Conservation (phyloP, 2,797 vertebrate species). For the Siniperca obscura region DNA sequence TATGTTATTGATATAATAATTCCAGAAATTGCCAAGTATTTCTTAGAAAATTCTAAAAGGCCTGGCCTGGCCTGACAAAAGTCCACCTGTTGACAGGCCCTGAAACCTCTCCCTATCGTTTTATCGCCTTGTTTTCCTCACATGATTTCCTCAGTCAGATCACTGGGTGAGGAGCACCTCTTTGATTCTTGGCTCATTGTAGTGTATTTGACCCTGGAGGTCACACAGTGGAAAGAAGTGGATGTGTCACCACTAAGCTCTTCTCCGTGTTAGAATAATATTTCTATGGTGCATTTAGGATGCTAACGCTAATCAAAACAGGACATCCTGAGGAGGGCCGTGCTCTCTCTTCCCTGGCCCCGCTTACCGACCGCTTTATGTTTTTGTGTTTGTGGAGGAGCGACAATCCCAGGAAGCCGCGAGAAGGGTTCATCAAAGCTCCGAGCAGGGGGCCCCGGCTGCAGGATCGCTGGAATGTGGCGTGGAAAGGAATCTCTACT, state of each 20-base stretch:
- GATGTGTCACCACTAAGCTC: constrained; percentile 80
- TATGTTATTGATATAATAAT: not conserved
- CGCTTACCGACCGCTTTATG: constrained; percentile 81
- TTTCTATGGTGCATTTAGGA: constrained; percentile 95
- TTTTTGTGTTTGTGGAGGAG: constrained; percentile 93
- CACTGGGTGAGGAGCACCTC: constrained; percentile 74
- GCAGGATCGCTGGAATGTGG: constrained; percentile 91
- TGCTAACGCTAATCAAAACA: constrained; percentile 99
- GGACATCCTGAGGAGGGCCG: constrained; percentile 96
- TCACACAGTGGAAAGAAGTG: constrained; percentile 82
- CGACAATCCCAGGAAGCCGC: constrained; percentile 99
- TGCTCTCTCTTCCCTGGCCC: constrained; percentile 74
- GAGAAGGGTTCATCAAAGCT: constrained; percentile 98
- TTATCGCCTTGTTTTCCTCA: constrained; percentile 72
- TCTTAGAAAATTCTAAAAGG: constrained; percentile 42
- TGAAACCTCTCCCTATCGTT: constrained; percentile 65
- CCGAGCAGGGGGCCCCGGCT: constrained; percentile 88
- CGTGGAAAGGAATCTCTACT: constrained; percentile 99
- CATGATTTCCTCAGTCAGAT: constrained; percentile 75
- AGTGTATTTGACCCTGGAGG: constrained; percentile 77
- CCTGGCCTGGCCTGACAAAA: constrained; percentile 13
- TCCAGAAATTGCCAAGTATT: constrained; percentile 16
- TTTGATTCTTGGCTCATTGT: constrained; percentile 82
- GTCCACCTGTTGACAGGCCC: constrained; percentile 73
- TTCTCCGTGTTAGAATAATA: constrained; percentile 95